Base-by-base conservation (phyloP, 1,140 invertebrate genomes). In the Drosophila bocki region DNA sequence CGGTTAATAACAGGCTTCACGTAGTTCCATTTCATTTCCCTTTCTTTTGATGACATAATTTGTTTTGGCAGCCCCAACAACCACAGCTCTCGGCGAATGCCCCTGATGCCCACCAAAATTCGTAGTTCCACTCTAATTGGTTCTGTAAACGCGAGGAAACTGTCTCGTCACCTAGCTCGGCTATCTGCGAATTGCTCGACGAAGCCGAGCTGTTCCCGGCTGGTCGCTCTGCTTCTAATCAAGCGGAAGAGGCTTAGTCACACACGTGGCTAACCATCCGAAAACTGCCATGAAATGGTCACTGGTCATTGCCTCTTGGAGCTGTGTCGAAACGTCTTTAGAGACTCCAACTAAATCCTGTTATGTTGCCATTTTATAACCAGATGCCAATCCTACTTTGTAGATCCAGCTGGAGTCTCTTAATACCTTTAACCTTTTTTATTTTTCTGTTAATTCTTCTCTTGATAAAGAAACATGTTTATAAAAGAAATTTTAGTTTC, bases 31-130 rank as follows among this genome's bases (percentile, higher is more conserved):
- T 42, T 58, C 68, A 60, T 72, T 74, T 74, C 70, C 72, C 51
- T 53, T 72, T 82, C 67, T 71, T 76, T 71, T 58, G 68, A 86
- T 86, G 82, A 86, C 79, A 85, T 85, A 85, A 78, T 75, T 71
- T 75, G 51, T 65, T 77, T 56, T 65, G 57, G 56, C 60, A 39
- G 53, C 17, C 17, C 67, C 45, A 59, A 19, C n/a, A 59, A 22
- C 22, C n/a, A 33, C 29, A 61, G 13, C 32, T 19, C 54, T 54
- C n/a, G 4, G 17, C 41, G 37, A 56, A 35, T 45, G 45, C 45
- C 62, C 37, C 47, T 51, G 37, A 47, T 22, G 32, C 39, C 41
- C 11, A 44, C 39, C 45, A 65, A 56, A 56, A 64, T 67, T 74
- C 60, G 62, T 42, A 74, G 54, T 54, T 47, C 29, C 54, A 47